Conservation (phyloP, 2,888 invertebrate species). For the Drosophila formosana region DNA sequence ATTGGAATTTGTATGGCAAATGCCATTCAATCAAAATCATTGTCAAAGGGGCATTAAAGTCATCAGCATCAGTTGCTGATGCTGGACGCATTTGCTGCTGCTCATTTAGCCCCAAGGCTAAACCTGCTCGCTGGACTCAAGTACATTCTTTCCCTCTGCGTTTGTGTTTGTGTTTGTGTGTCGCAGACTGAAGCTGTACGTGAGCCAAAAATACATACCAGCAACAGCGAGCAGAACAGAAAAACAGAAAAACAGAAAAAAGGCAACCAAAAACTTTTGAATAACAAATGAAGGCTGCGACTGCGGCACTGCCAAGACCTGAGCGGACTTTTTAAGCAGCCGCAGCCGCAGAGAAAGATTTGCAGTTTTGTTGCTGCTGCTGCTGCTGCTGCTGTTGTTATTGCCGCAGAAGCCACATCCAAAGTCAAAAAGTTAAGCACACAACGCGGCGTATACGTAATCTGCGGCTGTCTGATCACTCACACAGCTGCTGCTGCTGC, state of each 20-base stretch:
- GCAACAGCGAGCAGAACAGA: neutral
- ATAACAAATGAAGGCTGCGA: conserved; percentile 80
- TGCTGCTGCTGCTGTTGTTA: conserved; percentile 11
- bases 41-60: conserved; percentile 20
- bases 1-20: conserved; percentile 4
- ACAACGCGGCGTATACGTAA: conserved; percentile 76
- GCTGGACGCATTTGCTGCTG: conserved; percentile 12
- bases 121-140: conserved; percentile 32
- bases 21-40: conserved; percentile 14
- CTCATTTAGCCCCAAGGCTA: conserved; percentile 16
- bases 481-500: conserved; percentile 24
- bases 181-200: conserved; percentile 36
- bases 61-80: neutral
- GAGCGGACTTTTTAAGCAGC: conserved; percentile 76
- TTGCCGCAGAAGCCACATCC: conserved; percentile 62
- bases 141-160: neutral
- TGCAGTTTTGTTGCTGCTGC: conserved; percentile 25
- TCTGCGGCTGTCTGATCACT: conserved; percentile 66
- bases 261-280: conserved; percentile 75
- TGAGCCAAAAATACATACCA: conserved; percentile 25
- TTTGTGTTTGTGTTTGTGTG: conserved; percentile 18
- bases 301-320: conserved; percentile 68
- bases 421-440: conserved; percentile 78
- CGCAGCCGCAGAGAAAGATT: conserved; percentile 48
- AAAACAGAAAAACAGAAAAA: conserved; percentile 12